Evolutionary conservation across 2,888 invertebrate genomes (phyloP).

Genomic region (Pogonocherus hispidulus): DNA sequence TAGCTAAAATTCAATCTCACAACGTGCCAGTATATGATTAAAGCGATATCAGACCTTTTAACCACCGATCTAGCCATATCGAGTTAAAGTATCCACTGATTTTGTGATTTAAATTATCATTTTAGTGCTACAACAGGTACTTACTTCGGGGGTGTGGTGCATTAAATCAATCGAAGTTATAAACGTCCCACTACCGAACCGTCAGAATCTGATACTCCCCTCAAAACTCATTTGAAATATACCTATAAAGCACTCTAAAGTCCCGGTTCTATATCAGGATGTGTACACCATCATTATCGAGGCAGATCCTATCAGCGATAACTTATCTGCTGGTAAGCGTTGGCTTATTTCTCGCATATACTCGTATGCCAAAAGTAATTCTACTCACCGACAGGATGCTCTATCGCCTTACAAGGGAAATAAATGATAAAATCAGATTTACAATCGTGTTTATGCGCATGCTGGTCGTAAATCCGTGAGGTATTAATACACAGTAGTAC

Average conservation of each 20-base stretch:
- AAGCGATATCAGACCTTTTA: too few species aligned
- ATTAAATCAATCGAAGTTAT: not conserved
- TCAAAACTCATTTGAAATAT: not conserved
- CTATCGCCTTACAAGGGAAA: conserved; percentile 45
- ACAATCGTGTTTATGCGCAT: conserved; percentile 43
- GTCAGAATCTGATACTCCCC: not conserved
- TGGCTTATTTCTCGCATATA: conserved; percentile 11
- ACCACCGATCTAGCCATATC: too few species aligned
- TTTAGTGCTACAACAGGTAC: too few species aligned
- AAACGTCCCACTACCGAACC: not conserved
- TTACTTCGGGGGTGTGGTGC: not conserved
- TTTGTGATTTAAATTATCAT: too few species aligned
- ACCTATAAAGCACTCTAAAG: not conserved
- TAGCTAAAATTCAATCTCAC: too few species aligned
- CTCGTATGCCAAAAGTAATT: conserved; percentile 18
- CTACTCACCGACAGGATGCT: conserved; percentile 31
- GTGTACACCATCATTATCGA: conserved; percentile 7
- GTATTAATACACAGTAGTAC: conserved; percentile 48
- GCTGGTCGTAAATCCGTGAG: conserved; percentile 39
- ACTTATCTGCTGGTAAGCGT: conserved; percentile 20
- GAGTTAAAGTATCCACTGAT: too few species aligned
- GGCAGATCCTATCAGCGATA: conserved; percentile 23
- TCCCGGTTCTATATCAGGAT: not conserved
- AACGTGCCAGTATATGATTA: too few species aligned
- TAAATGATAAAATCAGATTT: conserved; percentile 52